Conservation (phyloP, 2,113 vertebrate genomes). For the Ophiodon elongatus region DNA sequence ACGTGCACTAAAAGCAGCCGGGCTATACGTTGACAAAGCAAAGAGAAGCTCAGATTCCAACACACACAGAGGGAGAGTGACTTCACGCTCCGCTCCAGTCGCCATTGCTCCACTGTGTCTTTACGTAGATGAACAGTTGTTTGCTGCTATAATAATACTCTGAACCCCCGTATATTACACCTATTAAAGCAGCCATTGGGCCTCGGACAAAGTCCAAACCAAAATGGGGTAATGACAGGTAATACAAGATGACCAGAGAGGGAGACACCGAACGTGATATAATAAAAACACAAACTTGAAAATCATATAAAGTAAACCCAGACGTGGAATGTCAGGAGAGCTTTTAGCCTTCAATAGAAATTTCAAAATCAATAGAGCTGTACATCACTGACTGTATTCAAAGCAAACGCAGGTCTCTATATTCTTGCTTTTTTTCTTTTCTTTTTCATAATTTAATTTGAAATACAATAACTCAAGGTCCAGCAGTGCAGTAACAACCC, state of each 20-base stretch:
- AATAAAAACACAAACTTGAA: background rate
- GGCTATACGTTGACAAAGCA: no score
- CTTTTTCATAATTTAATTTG: background rate
- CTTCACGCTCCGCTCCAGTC: background rate
- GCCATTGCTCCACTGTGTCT: background rate
- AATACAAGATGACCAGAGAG: background rate
- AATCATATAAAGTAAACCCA: background rate
- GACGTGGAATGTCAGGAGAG: background rate
- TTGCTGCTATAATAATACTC: background rate
- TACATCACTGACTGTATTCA: background rate
- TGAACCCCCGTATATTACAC: no score
- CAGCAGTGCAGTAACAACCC: slow-evolving; percentile 45
- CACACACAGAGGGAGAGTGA: no score
- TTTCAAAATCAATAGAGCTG: slow-evolving; percentile 4
- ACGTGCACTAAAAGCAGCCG: no score
- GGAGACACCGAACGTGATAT: background rate
- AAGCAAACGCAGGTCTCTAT: slow-evolving; percentile 28
- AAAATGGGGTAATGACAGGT: background rate
- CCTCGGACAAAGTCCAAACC: no score
- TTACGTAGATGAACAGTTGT: background rate
- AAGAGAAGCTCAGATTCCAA: no score
- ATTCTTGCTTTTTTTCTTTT: slow-evolving; percentile 15
- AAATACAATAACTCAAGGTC: slow-evolving; percentile 43
- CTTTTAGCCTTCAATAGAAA: background rate
- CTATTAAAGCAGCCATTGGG: no score